Evolutionary conservation across 1,140 invertebrate species (phyloP).

Genomic region (Drosophila fuyamai): DNA sequence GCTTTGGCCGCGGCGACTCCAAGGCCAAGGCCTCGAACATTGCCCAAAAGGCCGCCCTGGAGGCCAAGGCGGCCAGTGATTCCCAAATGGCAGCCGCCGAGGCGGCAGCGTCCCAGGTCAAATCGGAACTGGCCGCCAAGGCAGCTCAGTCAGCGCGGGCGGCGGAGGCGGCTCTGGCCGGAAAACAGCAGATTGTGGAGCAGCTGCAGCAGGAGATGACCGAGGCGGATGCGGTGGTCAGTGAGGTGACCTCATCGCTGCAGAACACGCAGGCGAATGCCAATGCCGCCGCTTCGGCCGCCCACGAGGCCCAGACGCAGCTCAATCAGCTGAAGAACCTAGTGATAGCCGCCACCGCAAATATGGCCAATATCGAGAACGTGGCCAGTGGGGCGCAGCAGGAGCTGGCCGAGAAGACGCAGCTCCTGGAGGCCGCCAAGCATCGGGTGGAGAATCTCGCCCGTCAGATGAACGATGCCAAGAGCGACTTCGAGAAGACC

Average conservation of each 20-base stretch:
- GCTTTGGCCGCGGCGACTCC: conserved; percentile 14
- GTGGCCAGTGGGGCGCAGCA: conserved; percentile 86
- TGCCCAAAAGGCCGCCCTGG: conserved; percentile 88
- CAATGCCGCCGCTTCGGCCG: conserved; percentile 86
- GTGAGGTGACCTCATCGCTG: conserved; percentile 87
- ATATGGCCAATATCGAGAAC: conserved; percentile 87
- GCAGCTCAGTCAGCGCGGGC: conserved; percentile 88
- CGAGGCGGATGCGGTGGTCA: conserved; percentile 88
- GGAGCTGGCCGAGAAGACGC: conserved; percentile 87
- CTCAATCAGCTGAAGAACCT: conserved; percentile 83
- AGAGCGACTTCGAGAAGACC: conserved; percentile 87
- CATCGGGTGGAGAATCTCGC: conserved; percentile 86
- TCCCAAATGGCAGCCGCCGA: conserved; percentile 88
- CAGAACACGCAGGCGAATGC: conserved; percentile 87
- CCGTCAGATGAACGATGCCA: conserved; percentile 86
- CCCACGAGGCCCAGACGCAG: conserved; percentile 86
- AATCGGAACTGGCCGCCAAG: conserved; percentile 88
- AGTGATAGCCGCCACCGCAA: conserved; percentile 86
- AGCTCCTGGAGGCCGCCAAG: conserved; percentile 88
- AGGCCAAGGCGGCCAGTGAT: conserved; percentile 88
- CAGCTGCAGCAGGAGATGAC: conserved; percentile 87
- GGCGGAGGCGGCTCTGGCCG: conserved; percentile 88
- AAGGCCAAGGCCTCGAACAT: conserved; percentile 86
- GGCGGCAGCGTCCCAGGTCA: conserved; percentile 88
- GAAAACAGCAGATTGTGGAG: conserved; percentile 87